phyloP scores from a whole-genome alignment of 2,797 vertebrate species.

The Mycteria americana region DNA sequence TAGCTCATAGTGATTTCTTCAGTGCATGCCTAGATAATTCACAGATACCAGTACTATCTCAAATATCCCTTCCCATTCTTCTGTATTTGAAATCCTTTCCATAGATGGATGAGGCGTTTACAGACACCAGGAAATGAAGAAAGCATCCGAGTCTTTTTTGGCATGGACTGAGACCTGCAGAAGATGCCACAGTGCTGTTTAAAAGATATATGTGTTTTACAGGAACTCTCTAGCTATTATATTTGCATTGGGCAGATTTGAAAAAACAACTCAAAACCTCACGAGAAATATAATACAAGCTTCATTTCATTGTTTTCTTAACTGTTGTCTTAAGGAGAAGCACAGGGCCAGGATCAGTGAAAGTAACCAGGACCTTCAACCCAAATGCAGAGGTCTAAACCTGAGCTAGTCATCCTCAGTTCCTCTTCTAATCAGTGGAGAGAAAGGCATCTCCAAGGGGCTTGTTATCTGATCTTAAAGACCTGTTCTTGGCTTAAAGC shows the following conservation, averaged over 20 bases:
- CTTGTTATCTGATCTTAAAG: not conserved
- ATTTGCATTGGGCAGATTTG: not conserved
- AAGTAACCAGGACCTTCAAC: not conserved
- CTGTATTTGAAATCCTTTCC: not conserved
- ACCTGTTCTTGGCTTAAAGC: not conserved
- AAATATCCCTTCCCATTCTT: not conserved
- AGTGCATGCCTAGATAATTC: not conserved
- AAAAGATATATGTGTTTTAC: not conserved
- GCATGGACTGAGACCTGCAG: not conserved
- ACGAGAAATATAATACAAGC: not conserved
- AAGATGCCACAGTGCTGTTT: not conserved
- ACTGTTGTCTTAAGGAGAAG: not conserved
- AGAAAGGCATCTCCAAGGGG: not conserved
- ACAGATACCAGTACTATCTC: not conserved
- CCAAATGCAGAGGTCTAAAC: not conserved
- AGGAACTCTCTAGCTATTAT: not conserved
- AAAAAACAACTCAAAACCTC: not conserved
- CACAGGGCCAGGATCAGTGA: not conserved
- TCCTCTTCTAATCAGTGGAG: not conserved
- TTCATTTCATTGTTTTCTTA: not conserved
- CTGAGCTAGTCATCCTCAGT: not conserved
- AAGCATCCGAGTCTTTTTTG: not conserved
- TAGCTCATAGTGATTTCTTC: not conserved
- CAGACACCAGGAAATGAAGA: not conserved
- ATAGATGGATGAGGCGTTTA: not conserved